These are phyloP conservation scores for Isichthys henryi DNA, from an alignment of 2,113 vertebrate species.

Conservation along the genomic window DNA sequence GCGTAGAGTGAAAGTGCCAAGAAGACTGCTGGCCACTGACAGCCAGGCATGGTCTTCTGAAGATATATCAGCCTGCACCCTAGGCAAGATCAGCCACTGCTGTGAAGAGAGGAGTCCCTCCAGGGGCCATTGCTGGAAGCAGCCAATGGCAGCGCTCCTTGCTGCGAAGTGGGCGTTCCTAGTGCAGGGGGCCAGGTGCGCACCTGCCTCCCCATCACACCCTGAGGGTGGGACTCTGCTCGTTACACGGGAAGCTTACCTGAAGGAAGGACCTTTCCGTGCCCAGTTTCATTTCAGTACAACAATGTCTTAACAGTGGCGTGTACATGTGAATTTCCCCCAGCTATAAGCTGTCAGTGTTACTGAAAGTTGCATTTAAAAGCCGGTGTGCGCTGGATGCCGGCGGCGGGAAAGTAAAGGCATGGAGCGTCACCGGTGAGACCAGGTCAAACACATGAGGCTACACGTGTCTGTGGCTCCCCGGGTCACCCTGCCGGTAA, in stretches of 20 bases:
- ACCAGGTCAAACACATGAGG: background rate
- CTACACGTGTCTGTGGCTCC: background rate
- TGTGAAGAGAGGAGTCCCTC: background rate
- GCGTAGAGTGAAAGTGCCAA: background rate
- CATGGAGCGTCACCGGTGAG: background rate
- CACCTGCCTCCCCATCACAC: background rate
- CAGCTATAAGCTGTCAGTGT: background rate
- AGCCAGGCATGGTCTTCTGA: background rate
- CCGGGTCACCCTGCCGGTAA: background rate
- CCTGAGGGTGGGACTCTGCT: background rate
- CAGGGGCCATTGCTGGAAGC: slow-evolving; percentile 10
- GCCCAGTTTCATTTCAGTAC: background rate
- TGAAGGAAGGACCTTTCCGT: background rate
- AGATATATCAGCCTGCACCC: background rate
- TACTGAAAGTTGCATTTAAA: background rate
- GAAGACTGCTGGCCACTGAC: background rate
- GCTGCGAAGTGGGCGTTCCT: background rate
- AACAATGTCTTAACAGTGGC: background rate
- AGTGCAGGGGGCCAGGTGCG: background rate
- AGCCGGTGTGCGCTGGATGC: background rate
- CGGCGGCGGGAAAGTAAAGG: background rate
- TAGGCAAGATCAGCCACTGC: background rate
- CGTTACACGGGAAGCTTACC: background rate
- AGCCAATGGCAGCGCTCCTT: slow-evolving; percentile 21
- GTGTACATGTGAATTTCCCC: background rate